Evolutionary conservation across 2,888 invertebrate species (phyloP), one percentile per base, ranked within the genome.

Genomic region (Epinotia demarniana): DNA sequence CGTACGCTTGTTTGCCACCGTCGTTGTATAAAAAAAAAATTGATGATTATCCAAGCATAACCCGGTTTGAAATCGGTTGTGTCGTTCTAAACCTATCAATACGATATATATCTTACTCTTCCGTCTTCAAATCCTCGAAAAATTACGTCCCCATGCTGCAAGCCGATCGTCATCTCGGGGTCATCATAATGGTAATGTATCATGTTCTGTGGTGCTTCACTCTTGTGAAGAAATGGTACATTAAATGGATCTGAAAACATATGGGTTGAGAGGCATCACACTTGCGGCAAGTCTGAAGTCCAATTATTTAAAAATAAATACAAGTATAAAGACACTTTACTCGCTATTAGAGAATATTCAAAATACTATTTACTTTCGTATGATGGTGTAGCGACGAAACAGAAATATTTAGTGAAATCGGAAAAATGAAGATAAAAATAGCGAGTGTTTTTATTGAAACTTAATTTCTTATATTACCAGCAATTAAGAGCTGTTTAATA

Each of bases 51-150:
- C 11, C 43, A 46, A 46, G 46, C 12, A 46, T 46, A 46, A 12
- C 46, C 46, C 12, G 46, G 33, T 33, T 6, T 33, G 4, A 33
- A 33, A 6, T 33, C 8, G 33, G 8, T 4, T 33, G 33, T 33
- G 8, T 6, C 0, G 39, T 39, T 39, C n/a, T n/a, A 16, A 64
- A 23, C 3, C 18, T 46, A 46, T 11, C 13, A 43, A n/a, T 39
- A 2, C 19, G 46, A 4, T 12, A 46, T 12, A 46, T 16, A 1
- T 79, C 82, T 75, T 77, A 91, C 92, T 80, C 78, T 82, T 75
- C 91, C 92, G 79, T 86, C 81, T 18, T 78, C 78, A 76, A 80
- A 90, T 53, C 90, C 92, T 0, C 90, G 77, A 4, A 91, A 68
- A 53, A 91, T 57, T 9, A 87, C 67, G 13, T 87, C 83, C 0